Conservation (phyloP, 1,140 invertebrate species). For the Branchinecta lindahli region DNA sequence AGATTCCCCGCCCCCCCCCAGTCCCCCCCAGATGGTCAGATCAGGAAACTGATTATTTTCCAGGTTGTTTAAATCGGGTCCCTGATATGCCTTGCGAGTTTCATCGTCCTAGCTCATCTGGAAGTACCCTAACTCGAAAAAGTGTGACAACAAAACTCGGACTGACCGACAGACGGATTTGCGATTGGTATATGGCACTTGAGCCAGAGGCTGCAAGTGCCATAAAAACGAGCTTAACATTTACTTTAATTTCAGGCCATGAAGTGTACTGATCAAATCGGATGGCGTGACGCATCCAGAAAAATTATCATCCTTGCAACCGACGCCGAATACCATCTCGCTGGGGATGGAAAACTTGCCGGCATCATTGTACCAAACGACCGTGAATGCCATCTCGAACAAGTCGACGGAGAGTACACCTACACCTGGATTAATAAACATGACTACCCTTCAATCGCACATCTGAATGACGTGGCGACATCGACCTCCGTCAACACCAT, state of each 20-base stretch:
- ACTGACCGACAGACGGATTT: too few relatives aligned
- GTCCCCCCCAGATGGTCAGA: too few relatives aligned
- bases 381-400: slow-evolving; percentile 41
- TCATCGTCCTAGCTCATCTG: too few relatives aligned
- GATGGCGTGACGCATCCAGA: slow-evolving; percentile 39
- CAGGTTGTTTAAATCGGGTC: too few relatives aligned
- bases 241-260: slow-evolving; percentile 39
- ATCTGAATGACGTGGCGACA: slow-evolving; percentile 24
- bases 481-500: slow-evolving; percentile 46
- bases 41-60: too few relatives aligned
- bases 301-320: slow-evolving; percentile 45
- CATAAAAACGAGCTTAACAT: too few relatives aligned
- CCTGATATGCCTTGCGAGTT: too few relatives aligned
- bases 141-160: too few relatives aligned
- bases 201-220: too few relatives aligned
- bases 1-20: too few relatives aligned
- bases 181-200: too few relatives aligned
- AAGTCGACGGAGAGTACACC: slow-evolving; percentile 33
- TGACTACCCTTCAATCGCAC: slow-evolving; percentile 28
- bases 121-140: too few relatives aligned
- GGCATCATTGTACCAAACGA: slow-evolving; percentile 49
- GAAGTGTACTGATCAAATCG: slow-evolving; percentile 40
- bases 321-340: slow-evolving; percentile 44
- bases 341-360: slow-evolving; percentile 46
- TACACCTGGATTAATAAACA: slow-evolving; percentile 22